Base-by-base conservation (phyloP, 2,888 invertebrate species). In the Odontomyia ornata region DNA sequence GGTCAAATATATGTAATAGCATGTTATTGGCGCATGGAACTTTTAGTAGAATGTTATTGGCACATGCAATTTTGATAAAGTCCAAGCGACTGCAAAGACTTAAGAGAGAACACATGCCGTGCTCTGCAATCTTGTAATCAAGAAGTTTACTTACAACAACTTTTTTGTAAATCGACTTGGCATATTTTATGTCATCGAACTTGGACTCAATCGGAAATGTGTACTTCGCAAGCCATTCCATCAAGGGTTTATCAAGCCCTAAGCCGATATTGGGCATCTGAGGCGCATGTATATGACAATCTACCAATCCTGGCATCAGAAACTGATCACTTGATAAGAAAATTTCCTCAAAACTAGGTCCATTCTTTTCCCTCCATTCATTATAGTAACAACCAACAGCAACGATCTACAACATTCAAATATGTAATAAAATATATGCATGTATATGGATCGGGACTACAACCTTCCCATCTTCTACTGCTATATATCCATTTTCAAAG, bases 241-340 rank as follows among this genome's bases (percentile, higher is more conserved):
- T 84, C 52, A 97, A 87, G 0, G 92, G 91, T 81, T 91, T 90
- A 83, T 96, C 95, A 80, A 95, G 89, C 0, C 95, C 96, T 13
- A 95, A 86, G 0, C 96, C 97, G 77, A 92, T 88, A 86, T 97
- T 96, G 0, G 95, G 94, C 81, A 93, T 93, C 86, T 97, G 97
- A 0, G 95, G 92, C 0, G 95, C 96, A 88, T 97, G 97, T 11
- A 95, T 93, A 84, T 97, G 97, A 25, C 94, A 93, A 85, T 97
- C 97, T 1, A 97, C 89, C 78, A 97, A 90, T 0, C 97, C 97
- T 0, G 97, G 97, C 84, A 96, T 92, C 15, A 97, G 84, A 83
- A 97, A 92, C 85, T 94, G 92, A 69, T 86, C 85, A 3, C 84
- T 81, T 9, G 81, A 83, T 7, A 89, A 80, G 0, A 76, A 77